Conservation (phyloP, 2,113 vertebrate species). For the Tauraco erythrolophus region DNA sequence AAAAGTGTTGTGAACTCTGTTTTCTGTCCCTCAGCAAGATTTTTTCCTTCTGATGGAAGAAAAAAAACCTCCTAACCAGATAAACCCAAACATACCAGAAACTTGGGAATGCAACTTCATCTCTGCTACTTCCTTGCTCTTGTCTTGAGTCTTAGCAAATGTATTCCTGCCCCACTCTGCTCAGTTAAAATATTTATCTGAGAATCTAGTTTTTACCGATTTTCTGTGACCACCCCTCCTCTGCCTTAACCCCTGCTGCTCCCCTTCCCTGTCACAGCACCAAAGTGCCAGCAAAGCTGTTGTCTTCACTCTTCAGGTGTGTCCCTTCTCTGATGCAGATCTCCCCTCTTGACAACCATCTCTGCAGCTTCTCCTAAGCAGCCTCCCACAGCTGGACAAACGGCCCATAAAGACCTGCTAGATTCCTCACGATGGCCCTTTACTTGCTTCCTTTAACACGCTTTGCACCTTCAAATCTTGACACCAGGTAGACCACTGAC, state of each 20-base stretch:
- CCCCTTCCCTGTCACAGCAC: neutral
- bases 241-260: neutral
- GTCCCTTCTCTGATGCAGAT: neutral
- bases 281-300: neutral
- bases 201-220: neutral
- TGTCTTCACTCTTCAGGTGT: neutral
- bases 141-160: neutral
- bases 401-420: neutral
- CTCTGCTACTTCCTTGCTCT: neutral
- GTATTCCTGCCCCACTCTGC: neutral
- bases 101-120: neutral
- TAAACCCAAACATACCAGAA: neutral
- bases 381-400: neutral
- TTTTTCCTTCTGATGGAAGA: neutral
- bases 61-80: accelerated
- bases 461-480: neutral
- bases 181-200: accelerated
- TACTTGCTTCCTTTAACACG: neutral
- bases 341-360: neutral
- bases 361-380: neutral
- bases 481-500: neutral
- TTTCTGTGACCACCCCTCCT: neutral
- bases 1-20: neutral
- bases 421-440: neutral
- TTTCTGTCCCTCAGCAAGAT: neutral